These are phyloP conservation scores for Protosalanx chinensis DNA, from an alignment of 2,797 vertebrate species.

Conservation along the genomic window DNA sequence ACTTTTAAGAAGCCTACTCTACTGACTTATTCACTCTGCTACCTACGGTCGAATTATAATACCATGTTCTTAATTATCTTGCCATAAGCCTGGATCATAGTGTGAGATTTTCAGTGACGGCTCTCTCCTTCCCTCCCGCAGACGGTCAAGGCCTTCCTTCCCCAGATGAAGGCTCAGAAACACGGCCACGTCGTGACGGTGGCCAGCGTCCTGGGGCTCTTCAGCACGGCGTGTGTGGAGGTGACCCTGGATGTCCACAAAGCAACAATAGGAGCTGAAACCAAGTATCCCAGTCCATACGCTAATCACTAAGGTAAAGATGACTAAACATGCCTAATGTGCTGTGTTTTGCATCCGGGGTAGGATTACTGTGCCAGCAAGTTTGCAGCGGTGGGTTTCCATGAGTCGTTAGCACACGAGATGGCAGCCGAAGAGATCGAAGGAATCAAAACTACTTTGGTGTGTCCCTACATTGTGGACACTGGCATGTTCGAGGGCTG, in stretches of 20 bases:
- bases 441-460: conserved; percentile 67
- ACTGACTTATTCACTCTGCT: not conserved
- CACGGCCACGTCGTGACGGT: conserved; percentile 59
- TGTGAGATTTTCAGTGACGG: no score
- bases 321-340: not conserved
- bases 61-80: no score
- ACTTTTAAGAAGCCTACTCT: conserved; percentile 25
- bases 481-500: conserved; percentile 69
- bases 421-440: conserved; percentile 63
- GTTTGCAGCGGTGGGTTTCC: conserved; percentile 72
- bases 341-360: conserved; percentile 17
- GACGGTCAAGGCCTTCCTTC: conserved; percentile 68
- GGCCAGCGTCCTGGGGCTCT: conserved; percentile 65
- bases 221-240: conserved; percentile 66
- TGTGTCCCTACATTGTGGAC: conserved; percentile 69
- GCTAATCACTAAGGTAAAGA: not conserved
- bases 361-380: conserved; percentile 74
- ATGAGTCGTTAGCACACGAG: conserved; percentile 71
- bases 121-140: conserved; percentile 26
- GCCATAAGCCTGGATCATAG: no score
- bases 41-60: not conserved
- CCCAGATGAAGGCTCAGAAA: conserved; percentile 62
- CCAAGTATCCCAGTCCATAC: not conserved
- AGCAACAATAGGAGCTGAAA: not conserved
- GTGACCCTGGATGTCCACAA: conserved; percentile 35